A percentile compares a stretch with the other conserved stretches of the same genome.
Conservation (phyloP, 2,797 vertebrate species). For the Holocentrus rufus region DNA sequence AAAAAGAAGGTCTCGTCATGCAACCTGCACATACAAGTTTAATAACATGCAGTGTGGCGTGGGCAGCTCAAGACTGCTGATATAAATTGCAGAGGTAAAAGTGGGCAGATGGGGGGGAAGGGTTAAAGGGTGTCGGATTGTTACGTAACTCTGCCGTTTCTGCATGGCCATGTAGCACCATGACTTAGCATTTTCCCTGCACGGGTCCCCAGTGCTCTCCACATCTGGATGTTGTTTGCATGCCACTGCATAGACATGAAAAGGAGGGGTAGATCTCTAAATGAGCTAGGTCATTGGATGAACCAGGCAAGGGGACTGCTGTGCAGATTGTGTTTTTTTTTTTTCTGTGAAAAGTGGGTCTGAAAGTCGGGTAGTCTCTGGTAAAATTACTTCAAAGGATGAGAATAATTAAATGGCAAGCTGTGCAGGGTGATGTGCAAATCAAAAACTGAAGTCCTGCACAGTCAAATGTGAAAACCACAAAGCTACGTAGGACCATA, state of each 20-base stretch:
- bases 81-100: conserved; percentile 6
- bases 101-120: conserved; percentile 5
- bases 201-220: conserved; percentile 22
- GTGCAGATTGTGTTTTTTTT: background rate
- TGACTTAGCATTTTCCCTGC: conserved; percentile 72
- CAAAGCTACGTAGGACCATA: background rate
- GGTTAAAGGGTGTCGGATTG: conserved; percentile 7
- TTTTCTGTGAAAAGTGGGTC: background rate
- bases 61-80: too few species aligned
- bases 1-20: background rate
- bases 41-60: background rate
- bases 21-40: background rate
- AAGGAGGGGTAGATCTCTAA: conserved; percentile 56
- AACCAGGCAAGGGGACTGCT: conserved; percentile 18
- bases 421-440: background rate
- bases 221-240: conserved; percentile 77
- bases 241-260: conserved; percentile 7
- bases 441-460: too few species aligned
- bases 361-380: background rate
- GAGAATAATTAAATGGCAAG: too few species aligned
- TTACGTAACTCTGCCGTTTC: conserved; percentile 49
- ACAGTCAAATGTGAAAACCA: too few species aligned
- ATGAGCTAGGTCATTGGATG: conserved; percentile 62
- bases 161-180: conserved; percentile 41
- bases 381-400: too few species aligned